Percentiles rank a stretch among this genome's conserved stretches.
phyloP scores from a whole-genome alignment of 2,888 invertebrate species.

The Andrena fulva region DNA sequence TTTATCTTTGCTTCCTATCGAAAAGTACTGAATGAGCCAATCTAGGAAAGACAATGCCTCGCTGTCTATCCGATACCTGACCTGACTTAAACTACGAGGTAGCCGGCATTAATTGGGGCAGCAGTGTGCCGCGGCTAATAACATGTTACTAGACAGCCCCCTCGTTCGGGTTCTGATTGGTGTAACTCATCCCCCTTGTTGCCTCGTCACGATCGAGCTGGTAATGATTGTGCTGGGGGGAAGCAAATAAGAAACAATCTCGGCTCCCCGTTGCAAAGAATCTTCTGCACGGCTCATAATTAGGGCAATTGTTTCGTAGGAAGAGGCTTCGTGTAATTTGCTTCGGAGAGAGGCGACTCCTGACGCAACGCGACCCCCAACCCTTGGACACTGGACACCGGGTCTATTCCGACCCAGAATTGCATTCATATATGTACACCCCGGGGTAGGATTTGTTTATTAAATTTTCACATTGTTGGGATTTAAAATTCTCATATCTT shows the following conservation, averaged over 20 bases:
- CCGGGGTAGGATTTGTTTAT: too few relatives aligned
- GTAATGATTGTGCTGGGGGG: constrained; percentile 36
- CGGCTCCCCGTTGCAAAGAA: background rate
- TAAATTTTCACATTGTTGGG: too few relatives aligned
- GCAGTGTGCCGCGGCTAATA: constrained; percentile 71
- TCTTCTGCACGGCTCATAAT: background rate
- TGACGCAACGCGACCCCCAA: too few relatives aligned
- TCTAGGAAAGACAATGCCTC: constrained; percentile 50
- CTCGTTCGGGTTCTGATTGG: constrained; percentile 62
- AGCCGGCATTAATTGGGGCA: constrained; percentile 72
- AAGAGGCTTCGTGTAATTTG: background rate
- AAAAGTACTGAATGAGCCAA: constrained; percentile 54
- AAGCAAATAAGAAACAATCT: constrained; percentile 29
- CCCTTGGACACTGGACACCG: too few relatives aligned
- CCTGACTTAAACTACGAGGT: constrained; percentile 59
- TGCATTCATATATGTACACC: too few relatives aligned
- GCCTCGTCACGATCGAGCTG: constrained; percentile 59
- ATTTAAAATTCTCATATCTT: too few relatives aligned
- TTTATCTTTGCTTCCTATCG: constrained; percentile 43
- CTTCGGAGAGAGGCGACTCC: background rate
- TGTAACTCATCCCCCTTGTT: constrained; percentile 66
- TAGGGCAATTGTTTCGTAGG: background rate
- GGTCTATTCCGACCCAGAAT: too few relatives aligned
- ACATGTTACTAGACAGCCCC: constrained; percentile 69
- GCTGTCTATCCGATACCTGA: constrained; percentile 61